Conservation (phyloP, 2,888 invertebrate species). For the Formica aserva region DNA sequence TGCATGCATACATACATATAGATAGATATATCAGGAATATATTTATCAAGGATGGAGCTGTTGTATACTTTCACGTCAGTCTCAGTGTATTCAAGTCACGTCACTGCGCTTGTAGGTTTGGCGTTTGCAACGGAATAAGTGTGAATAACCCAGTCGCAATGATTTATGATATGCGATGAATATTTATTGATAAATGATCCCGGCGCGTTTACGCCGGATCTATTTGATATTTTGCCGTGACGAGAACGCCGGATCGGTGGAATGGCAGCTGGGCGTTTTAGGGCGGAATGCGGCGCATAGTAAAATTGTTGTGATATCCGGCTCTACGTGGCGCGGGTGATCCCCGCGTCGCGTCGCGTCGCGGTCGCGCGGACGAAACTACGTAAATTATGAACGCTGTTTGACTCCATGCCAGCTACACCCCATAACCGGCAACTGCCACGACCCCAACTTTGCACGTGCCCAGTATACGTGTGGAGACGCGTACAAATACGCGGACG, state of each 20-base stretch:
- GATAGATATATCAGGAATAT: neutral
- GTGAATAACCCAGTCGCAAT: constrained; percentile 35
- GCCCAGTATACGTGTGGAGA: constrained; percentile 26
- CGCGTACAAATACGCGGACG: constrained; percentile 16
- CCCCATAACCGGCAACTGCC: constrained; percentile 74
- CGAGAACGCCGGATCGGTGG: constrained; percentile 22
- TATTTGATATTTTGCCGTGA: constrained; percentile 50
- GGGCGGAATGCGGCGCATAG: constrained; percentile 35
- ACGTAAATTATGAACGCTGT: constrained; percentile 84
- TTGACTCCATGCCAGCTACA: constrained; percentile 83
- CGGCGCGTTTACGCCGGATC: constrained; percentile 36
- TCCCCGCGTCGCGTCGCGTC: constrained; percentile 46
- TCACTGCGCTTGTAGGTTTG: constrained; percentile 35
- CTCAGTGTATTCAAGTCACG: constrained; percentile 20
- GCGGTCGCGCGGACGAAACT: constrained; percentile 80
- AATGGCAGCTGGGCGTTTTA: constrained; percentile 49
- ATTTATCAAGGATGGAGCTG: constrained; percentile 31
- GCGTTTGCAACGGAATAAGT: constrained; percentile 42
- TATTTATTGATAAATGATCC: constrained; percentile 53
- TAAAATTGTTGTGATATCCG: constrained; percentile 74
- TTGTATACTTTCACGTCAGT: constrained; percentile 15
- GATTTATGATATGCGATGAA: constrained; percentile 52
- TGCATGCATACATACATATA: neutral
- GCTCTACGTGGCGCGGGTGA: constrained; percentile 51
- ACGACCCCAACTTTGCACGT: constrained; percentile 53